Conservation (phyloP, 2,888 invertebrate genomes). For the Gandaritis pyraliata region DNA sequence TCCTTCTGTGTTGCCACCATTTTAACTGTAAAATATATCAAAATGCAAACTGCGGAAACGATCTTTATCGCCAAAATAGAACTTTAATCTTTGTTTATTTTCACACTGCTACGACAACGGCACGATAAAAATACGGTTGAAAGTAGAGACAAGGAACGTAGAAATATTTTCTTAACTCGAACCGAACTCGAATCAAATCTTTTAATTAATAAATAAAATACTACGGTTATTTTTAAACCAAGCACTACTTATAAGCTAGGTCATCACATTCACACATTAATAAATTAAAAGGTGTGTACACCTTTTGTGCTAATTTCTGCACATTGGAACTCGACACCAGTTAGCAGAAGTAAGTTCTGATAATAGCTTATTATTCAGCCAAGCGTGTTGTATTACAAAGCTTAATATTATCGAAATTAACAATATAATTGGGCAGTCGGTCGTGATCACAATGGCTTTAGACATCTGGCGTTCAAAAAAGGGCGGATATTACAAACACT, state of each 20-base stretch:
- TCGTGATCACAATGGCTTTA: constrained; percentile 59
- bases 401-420: constrained; percentile 82
- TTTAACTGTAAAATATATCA: neutral
- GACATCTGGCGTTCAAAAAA: constrained; percentile 81
- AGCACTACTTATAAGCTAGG: constrained; percentile 9
- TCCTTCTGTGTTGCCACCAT: neutral
- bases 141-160: too few relatives aligned
- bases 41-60: constrained; percentile 2
- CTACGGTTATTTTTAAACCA: neutral
- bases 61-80: constrained; percentile 7
- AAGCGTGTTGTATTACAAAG: constrained; percentile 78
- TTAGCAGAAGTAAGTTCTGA: constrained; percentile 44
- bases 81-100: neutral
- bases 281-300: constrained; percentile 19
- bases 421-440: constrained; percentile 83
- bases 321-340: constrained; percentile 56
- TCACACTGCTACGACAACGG: too few relatives aligned
- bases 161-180: too few relatives aligned
- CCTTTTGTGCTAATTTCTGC: constrained; percentile 47
- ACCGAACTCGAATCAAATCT: too few relatives aligned
- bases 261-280: constrained; percentile 17
- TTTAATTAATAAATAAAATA: neutral
- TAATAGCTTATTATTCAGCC: constrained; percentile 80
- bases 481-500: constrained; percentile 81
- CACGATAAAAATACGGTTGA: neutral